phyloP scores from a whole-genome alignment of 2,113 vertebrate genomes.

The Mirza zaza region DNA sequence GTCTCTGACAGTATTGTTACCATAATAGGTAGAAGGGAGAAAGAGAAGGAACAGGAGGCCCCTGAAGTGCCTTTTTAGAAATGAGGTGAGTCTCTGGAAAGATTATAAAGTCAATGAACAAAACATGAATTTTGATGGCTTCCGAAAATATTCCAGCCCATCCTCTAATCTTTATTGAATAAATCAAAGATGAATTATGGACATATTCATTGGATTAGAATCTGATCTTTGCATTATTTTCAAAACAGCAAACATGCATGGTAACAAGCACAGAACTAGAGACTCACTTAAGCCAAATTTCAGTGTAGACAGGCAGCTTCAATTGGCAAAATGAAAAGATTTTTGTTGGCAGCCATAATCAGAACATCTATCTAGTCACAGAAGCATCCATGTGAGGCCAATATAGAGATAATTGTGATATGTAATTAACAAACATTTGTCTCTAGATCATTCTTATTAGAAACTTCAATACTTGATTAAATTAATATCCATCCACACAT shows the following conservation, averaged over 20 bases:
- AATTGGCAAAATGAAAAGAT: neutral
- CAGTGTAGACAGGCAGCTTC: rapidly evolving
- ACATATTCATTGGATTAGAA: neutral
- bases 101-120: neutral
- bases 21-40: neutral
- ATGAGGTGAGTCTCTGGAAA: neutral
- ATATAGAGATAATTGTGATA: neutral
- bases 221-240: conserved; percentile 25
- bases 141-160: neutral
- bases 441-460: neutral
- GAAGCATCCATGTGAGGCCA: neutral
- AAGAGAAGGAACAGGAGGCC: neutral
- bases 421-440: neutral
- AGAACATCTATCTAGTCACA: neutral
- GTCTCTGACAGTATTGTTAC: neutral
- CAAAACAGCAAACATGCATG: neutral
- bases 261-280: neutral
- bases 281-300: neutral
- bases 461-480: neutral
- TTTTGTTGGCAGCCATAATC: neutral
- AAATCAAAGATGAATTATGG: neutral
- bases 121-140: neutral
- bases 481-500: neutral
- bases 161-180: neutral
- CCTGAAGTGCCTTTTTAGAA: neutral